These are phyloP conservation scores for Spicauda simplicius DNA, from an alignment of 2,888 invertebrate species.

Conservation along the genomic window DNA sequence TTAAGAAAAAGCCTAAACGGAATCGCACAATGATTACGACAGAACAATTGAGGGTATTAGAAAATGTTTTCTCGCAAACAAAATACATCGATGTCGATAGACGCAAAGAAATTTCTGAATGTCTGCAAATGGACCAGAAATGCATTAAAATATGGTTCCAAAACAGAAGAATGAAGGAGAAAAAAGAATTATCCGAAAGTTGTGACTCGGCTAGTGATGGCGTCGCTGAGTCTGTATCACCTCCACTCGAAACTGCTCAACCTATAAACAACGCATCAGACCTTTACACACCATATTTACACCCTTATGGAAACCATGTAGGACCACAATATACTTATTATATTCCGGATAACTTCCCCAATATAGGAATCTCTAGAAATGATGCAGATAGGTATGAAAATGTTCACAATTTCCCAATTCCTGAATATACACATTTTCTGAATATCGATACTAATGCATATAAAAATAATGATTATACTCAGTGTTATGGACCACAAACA, in stretches of 20 bases:
- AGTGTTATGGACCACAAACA: slow-evolving; percentile 7
- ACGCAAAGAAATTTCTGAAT: slow-evolving; percentile 87
- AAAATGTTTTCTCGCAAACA: slow-evolving; percentile 70
- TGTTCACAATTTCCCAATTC: slow-evolving; percentile 1
- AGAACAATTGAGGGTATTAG: slow-evolving; percentile 87
- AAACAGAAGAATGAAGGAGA: slow-evolving; percentile 90
- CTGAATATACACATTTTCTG: slow-evolving; percentile 7
- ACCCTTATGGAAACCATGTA: not conserved
- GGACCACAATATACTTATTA: slow-evolving; percentile 1
- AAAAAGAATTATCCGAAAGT: slow-evolving; percentile 78
- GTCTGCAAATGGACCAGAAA: slow-evolving; percentile 87
- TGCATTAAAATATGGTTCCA: slow-evolving; percentile 95
- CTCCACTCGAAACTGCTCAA: slow-evolving; percentile 26
- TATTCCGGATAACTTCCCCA: not conserved
- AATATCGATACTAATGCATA: not conserved
- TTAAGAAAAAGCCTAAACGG: slow-evolving; percentile 81
- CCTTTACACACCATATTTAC: not conserved
- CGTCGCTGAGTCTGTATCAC: slow-evolving; percentile 34
- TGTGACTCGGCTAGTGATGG: slow-evolving; percentile 55
- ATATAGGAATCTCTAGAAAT: not conserved
- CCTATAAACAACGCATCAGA: slow-evolving; percentile 1
- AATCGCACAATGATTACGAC: slow-evolving; percentile 90
- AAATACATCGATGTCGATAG: slow-evolving; percentile 88
- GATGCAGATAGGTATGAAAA: not conserved
- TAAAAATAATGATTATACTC: not conserved